These are phyloP conservation scores for Hypotaenidia okinawae DNA, from an alignment of 2,797 vertebrate species.

Conservation along the genomic window DNA sequence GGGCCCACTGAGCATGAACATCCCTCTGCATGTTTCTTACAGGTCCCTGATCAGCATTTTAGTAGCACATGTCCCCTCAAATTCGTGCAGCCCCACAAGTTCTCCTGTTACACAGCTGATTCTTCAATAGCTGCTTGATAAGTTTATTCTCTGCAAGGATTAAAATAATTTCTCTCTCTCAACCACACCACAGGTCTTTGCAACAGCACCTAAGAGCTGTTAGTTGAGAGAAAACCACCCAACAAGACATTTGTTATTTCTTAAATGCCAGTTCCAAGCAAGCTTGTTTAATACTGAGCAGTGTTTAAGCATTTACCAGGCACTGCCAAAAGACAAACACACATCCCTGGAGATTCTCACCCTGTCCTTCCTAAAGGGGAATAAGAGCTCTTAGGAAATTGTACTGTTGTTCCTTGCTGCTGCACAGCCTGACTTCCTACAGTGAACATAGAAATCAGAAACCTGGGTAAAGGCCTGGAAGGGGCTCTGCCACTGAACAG, in stretches of 20 bases:
- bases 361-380: background rate
- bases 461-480: background rate
- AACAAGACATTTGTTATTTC: background rate
- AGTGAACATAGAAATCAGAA: background rate
- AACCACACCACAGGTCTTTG: background rate
- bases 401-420: background rate
- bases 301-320: background rate
- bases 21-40: background rate
- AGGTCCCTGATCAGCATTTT: background rate
- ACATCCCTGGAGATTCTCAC: constrained; percentile 19
- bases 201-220: background rate
- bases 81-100: background rate
- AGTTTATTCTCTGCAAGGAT: background rate
- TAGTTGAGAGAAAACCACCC: background rate
- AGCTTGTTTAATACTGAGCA: background rate
- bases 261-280: background rate
- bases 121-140: background rate
- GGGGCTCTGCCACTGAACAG: background rate
- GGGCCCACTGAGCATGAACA: background rate
- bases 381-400: background rate
- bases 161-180: background rate
- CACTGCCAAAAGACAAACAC: constrained; percentile 24
- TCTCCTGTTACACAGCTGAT: background rate
- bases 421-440: background rate
- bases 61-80: background rate